These are phyloP conservation scores for Sabellastarte sp. DNA, from an alignment of 2,888 invertebrate genomes.

Conservation along the genomic window DNA sequence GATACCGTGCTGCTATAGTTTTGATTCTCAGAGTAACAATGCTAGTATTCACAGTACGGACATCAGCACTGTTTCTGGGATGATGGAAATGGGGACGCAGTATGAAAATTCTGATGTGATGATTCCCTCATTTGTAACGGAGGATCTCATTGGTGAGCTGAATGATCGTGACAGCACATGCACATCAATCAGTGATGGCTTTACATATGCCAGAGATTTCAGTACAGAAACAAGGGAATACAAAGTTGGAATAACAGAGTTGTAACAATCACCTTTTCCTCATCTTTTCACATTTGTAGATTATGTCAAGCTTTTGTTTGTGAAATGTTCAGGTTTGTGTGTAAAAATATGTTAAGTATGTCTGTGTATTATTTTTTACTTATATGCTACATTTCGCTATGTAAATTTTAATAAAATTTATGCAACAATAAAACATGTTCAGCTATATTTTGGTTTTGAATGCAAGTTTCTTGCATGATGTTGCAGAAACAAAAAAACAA, in stretches of 20 bases:
- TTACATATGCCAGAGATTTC: slow-evolving; percentile 10
- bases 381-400: no score
- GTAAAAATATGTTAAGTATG: no score
- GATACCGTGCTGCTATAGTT: not conserved
- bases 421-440: no score
- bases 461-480: no score
- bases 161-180: slow-evolving; percentile 21
- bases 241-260: not conserved
- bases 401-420: no score
- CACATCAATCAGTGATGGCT: slow-evolving; percentile 19
- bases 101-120: slow-evolving; percentile 16
- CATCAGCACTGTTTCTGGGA: not conserved
- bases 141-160: slow-evolving; percentile 15
- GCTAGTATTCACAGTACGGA: not conserved
- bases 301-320: no score
- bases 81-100: slow-evolving; percentile 8
- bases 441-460: no score
- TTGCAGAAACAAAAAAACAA: no score
- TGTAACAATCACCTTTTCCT: not conserved
- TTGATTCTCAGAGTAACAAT: not conserved
- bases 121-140: slow-evolving; percentile 16
- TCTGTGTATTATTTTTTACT: no score
- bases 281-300: no score
- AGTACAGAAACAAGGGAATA: no score
- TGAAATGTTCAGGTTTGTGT: no score